phyloP scores from a whole-genome alignment of 2,113 vertebrate genomes.

The Rhagologus leucostigma region DNA sequence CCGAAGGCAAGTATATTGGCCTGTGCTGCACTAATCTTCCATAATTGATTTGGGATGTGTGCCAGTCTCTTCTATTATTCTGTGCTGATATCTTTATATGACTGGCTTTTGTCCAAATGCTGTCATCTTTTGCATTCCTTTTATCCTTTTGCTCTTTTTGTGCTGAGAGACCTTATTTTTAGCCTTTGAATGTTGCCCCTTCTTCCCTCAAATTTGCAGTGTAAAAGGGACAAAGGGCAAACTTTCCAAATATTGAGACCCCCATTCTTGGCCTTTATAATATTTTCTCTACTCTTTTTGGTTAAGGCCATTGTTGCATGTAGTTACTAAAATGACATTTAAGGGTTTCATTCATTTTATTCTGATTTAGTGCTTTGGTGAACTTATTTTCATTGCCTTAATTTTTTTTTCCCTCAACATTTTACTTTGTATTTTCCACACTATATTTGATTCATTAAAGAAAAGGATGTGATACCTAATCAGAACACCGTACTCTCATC shows the following conservation, averaged over 20 bases:
- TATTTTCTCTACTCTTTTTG: background rate
- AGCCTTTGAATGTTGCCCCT: background rate
- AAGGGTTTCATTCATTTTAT: background rate
- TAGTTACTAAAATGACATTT: background rate
- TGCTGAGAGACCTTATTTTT: conserved; percentile 22
- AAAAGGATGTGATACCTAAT: background rate
- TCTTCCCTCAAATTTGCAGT: background rate
- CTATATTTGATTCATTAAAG: background rate
- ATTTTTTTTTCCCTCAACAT: background rate
- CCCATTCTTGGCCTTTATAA: background rate
- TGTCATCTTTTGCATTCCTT: conserved; percentile 40
- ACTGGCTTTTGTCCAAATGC: conserved; percentile 59
- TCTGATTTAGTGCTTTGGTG: background rate
- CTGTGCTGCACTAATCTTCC: conserved; percentile 58
- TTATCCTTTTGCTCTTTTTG: conserved; percentile 54
- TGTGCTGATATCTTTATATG: conserved; percentile 53
- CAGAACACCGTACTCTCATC: background rate
- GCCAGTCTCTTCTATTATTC: conserved; percentile 65
- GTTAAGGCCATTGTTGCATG: background rate
- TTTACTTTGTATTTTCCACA: background rate
- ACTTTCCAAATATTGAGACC: background rate
- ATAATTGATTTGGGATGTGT: conserved; percentile 73
- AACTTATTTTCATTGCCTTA: background rate
- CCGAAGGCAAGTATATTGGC: conserved; percentile 34
- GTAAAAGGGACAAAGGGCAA: conserved; percentile 21